Percentiles rank a stretch among this genome's conserved stretches.
Evolutionary conservation across 2,113 vertebrate genomes (phyloP).

Genomic region (Phocoena phocoena): DNA sequence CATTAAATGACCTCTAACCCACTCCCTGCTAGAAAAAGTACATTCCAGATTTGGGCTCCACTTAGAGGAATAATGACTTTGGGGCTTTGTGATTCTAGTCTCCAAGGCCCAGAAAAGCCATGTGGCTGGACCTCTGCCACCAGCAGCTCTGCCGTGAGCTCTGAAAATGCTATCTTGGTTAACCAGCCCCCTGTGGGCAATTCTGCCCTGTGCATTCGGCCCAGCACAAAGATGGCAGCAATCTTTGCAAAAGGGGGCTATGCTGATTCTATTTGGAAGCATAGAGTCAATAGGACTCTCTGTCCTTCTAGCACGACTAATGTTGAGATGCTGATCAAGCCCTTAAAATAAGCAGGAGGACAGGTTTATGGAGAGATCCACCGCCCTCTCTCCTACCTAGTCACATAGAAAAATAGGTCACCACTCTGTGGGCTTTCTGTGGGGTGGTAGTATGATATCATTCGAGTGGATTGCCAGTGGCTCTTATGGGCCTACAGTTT

Average conservation of each 20-base stretch:
- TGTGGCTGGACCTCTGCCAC: neutral
- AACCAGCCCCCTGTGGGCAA: neutral
- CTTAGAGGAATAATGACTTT: neutral
- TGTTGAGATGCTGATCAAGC: neutral
- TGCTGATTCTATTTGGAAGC: neutral
- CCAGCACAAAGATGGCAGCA: neutral
- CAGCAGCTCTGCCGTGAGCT: neutral
- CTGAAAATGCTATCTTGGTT: neutral
- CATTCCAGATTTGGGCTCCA: slow-evolving; percentile 1
- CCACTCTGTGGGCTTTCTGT: neutral
- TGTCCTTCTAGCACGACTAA: neutral
- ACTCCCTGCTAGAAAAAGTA: neutral
- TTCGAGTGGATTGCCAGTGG: neutral
- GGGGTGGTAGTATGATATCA: too few species aligned
- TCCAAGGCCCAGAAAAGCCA: neutral
- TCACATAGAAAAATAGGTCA: neutral
- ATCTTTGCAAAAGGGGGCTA: neutral
- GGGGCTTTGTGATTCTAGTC: neutral
- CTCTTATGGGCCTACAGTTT: neutral
- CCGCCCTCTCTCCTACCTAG: accelerated
- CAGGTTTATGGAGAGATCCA: neutral
- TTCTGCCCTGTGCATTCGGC: neutral
- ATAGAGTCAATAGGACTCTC: neutral
- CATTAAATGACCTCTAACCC: neutral
- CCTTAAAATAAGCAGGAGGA: neutral